Percentiles rank a stretch among this genome's conserved stretches.
Conservation (phyloP, 37 sponge, comb jelly and placozoan genomes). For the Crambe crambe region DNA sequence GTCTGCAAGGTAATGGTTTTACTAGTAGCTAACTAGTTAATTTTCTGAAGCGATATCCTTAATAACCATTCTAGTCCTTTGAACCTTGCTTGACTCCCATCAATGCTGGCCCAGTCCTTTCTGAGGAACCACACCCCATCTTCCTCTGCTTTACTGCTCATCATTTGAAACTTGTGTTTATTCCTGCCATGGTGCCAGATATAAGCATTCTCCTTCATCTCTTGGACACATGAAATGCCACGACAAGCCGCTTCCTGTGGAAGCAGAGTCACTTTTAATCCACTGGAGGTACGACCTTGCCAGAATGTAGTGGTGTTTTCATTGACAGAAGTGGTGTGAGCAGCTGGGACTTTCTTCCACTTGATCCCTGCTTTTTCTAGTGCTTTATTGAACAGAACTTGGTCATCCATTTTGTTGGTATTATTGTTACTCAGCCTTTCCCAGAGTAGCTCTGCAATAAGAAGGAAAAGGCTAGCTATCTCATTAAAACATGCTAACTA, state of each 20-base stretch:
- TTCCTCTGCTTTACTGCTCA: neutral
- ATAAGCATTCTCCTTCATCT: neutral
- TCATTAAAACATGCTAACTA: too few relatives aligned
- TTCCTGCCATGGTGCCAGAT: slow-evolving; percentile 13
- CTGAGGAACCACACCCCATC: slow-evolving; percentile 9
- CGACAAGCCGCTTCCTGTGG: slow-evolving; percentile 6
- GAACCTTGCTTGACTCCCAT: too few relatives aligned
- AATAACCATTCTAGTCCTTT: too few relatives aligned
- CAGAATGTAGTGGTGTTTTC: neutral
- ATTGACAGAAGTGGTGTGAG: neutral
- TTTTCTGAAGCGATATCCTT: too few relatives aligned
- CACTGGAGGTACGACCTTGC: neutral
- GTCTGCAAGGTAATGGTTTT: too few relatives aligned
- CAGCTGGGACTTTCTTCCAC: neutral
- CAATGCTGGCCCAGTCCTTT: too few relatives aligned
- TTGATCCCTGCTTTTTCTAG: neutral
- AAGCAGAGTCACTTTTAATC: slow-evolving; percentile 7
- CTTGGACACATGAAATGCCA: neutral
- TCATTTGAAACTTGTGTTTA: neutral
- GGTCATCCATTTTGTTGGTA: neutral
- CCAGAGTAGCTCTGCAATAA: slow-evolving; percentile 4
- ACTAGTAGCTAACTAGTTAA: too few relatives aligned
- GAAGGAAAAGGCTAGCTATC: too few relatives aligned
- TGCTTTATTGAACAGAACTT: neutral
- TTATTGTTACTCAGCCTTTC: neutral